Conservation (phyloP, 2,113 vertebrate species). For the Sclerurus mexicanus region DNA sequence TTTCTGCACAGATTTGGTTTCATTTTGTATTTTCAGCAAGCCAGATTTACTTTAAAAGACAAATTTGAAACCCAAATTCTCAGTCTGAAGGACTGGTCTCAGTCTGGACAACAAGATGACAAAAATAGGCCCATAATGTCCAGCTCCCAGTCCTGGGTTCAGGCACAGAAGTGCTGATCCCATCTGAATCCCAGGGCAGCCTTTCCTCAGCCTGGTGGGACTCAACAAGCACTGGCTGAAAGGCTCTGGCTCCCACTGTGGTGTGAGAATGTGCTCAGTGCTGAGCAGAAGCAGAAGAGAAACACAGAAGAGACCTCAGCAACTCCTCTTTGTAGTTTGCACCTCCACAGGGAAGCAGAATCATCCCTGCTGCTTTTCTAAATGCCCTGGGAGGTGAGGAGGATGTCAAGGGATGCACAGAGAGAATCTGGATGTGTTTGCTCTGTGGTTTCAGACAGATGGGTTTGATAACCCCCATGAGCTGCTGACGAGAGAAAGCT, state of each 20-base stretch:
- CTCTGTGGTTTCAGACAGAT: background rate
- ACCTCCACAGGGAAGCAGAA: fast-evolving
- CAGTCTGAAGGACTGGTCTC: background rate
- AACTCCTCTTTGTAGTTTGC: background rate
- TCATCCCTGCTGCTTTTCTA: background rate
- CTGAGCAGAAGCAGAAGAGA: background rate
- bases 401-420: background rate
- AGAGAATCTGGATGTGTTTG: background rate
- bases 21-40: background rate
- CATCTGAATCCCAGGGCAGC: background rate
- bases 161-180: background rate
- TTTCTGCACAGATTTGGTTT: background rate
- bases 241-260: fast-evolving
- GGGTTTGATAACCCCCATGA: background rate
- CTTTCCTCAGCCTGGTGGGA: background rate
- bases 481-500: background rate
- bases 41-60: background rate
- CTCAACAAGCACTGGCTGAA: background rate
- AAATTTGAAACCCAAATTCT: background rate
- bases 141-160: background rate
- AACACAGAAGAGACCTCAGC: background rate
- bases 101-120: background rate
- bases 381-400: background rate
- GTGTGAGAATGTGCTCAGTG: background rate
- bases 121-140: background rate